Evolutionary conservation across 2,888 invertebrate genomes (phyloP).

Genomic region (Phytoseiulus persimilis): DNA sequence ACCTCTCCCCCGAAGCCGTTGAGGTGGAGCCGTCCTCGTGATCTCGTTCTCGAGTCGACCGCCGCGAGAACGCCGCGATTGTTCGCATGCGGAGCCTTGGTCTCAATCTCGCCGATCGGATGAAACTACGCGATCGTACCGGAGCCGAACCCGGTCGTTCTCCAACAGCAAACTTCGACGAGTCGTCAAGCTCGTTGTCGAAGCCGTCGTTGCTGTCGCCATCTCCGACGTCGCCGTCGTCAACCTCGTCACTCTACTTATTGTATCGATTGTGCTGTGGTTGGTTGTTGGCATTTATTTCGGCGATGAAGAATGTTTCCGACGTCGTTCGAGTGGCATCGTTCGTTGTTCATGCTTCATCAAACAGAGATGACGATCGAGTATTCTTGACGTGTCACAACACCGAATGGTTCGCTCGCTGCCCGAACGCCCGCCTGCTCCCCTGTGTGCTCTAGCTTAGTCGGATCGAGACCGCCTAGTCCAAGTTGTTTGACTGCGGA

Average conservation of each 20-base stretch:
- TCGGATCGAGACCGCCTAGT: not conserved
- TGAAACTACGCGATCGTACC: no score
- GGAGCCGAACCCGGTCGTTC: not conserved
- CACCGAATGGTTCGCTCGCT: not conserved
- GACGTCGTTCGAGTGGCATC: not conserved
- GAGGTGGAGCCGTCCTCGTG: no score
- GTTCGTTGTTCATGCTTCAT: not conserved
- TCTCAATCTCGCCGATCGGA: no score
- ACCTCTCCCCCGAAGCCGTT: no score
- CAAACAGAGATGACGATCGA: not conserved
- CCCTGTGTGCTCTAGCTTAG: not conserved
- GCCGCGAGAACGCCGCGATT: no score
- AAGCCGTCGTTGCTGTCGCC: not conserved
- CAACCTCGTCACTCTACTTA: not conserved
- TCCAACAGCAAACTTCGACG: not conserved
- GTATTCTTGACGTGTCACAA: not conserved
- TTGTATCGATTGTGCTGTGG: not conserved
- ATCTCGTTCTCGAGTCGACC: no score
- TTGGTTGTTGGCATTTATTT: not conserved
- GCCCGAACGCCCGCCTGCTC: not conserved
- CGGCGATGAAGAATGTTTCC: conserved; percentile 5
- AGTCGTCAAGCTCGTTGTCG: not conserved
- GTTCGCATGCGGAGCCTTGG: no score
- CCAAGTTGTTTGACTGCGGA: not conserved
- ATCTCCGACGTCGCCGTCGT: no score